These are phyloP conservation scores for Odocoileus virginianus DNA, from an alignment of 2,113 vertebrate species.

Conservation along the genomic window DNA sequence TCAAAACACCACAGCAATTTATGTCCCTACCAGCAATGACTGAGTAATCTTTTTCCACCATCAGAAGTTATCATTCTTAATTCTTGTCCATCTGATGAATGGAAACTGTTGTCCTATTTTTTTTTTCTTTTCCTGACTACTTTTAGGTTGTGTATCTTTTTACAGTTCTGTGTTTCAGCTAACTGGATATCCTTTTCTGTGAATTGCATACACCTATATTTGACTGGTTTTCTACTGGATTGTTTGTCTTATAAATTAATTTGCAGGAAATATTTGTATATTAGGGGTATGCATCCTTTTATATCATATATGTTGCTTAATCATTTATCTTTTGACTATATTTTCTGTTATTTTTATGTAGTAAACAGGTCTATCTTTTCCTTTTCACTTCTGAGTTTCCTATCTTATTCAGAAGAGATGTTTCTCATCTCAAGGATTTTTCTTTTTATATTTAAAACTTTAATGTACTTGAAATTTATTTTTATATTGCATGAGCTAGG, in stretches of 20 bases:
- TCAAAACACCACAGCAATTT: constrained; percentile 8
- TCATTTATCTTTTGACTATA: not conserved
- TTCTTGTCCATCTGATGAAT: not conserved
- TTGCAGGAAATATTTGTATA: not conserved
- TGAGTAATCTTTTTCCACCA: not conserved
- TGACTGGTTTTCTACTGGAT: not conserved
- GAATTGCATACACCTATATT: not conserved
- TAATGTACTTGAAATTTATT: constrained; percentile 13
- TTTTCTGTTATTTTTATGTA: not conserved
- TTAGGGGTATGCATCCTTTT: not conserved
- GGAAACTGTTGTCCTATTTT: not conserved
- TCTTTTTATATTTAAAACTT: not conserved
- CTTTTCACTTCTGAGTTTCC: not conserved
- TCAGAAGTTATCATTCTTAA: not conserved
- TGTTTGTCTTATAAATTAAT: not conserved
- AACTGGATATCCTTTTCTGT: not conserved
- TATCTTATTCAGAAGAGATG: not conserved
- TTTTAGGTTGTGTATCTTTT: not conserved
- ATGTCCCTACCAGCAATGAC: not conserved
- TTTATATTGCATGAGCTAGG: not conserved
- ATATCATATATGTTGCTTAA: not conserved
- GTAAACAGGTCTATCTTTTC: not conserved
- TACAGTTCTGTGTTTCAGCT: not conserved
- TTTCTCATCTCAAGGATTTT: not conserved
- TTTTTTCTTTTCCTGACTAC: not conserved